Conservation (phyloP, 2,113 vertebrate species). For the Callipepla squamata region DNA sequence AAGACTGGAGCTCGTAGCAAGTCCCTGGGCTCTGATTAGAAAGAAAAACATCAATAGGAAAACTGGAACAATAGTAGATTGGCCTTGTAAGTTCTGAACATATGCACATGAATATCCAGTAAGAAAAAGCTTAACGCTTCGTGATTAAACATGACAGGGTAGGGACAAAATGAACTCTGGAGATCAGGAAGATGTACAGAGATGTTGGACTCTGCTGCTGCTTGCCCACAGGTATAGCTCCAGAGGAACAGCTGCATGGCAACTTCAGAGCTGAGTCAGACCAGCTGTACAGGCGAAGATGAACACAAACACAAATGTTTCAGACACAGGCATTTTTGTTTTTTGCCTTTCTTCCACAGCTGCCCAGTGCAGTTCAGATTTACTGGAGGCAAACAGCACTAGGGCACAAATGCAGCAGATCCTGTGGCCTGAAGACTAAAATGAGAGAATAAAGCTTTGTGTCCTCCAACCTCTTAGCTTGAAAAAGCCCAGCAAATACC, state of each 20-base stretch:
- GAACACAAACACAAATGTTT: constrained; percentile 68
- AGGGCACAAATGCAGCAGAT: constrained; percentile 54
- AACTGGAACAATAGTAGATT: constrained; percentile 50
- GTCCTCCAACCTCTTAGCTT: constrained; percentile 59
- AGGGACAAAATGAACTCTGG: constrained; percentile 64
- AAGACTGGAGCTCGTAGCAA: constrained; percentile 66
- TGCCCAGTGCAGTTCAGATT: constrained; percentile 57
- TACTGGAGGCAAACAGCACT: constrained; percentile 19
- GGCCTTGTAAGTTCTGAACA: constrained; percentile 61
- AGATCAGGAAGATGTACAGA: constrained; percentile 47
- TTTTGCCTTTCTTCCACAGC: constrained; percentile 51
- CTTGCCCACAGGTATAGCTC: constrained; percentile 73
- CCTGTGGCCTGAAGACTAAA: constrained; percentile 51
- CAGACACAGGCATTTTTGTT: constrained; percentile 50
- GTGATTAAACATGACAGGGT: constrained; percentile 72
- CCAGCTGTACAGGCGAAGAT: constrained; percentile 71
- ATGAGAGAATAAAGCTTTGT: constrained; percentile 61
- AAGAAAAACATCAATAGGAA: neutral
- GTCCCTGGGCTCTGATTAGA: constrained; percentile 31
- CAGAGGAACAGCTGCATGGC: constrained; percentile 77
- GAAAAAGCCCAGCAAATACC: constrained; percentile 55
- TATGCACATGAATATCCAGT: constrained; percentile 52
- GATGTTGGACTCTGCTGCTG: constrained; percentile 41
- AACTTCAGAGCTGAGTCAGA: constrained; percentile 72
- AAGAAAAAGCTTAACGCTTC: constrained; percentile 57